A percentile compares a stretch with the other conserved stretches of the same genome.
phyloP scores from a whole-genome alignment of 23 tunicate species.

The Trididemnum nubilum region DNA sequence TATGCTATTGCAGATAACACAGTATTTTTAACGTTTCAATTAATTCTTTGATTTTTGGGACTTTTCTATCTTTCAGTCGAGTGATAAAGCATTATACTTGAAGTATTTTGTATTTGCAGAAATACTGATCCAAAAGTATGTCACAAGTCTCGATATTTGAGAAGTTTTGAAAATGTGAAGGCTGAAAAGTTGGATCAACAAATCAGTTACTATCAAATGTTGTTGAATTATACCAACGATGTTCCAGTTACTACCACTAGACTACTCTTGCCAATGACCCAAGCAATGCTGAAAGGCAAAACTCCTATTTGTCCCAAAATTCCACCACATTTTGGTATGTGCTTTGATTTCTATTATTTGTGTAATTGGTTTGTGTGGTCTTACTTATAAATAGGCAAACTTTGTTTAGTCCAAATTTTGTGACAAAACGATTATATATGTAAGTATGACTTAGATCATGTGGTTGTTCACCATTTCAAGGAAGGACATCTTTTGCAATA shows the following conservation, averaged over 20 bases:
- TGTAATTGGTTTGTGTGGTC: not conserved
- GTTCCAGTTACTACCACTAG: too few species aligned
- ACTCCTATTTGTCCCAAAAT: not conserved
- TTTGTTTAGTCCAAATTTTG: too few species aligned
- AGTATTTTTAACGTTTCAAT: too few species aligned
- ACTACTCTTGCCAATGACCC: not conserved
- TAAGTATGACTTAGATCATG: too few species aligned
- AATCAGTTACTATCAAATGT: not conserved
- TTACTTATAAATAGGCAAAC: too few species aligned
- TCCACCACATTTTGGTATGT: constrained; percentile 12
- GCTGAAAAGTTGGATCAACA: not conserved
- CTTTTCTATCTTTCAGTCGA: not conserved
- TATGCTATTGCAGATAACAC: too few species aligned
- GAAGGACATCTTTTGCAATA: too few species aligned
- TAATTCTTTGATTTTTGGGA: too few species aligned
- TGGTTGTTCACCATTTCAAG: too few species aligned
- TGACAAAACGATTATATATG: too few species aligned
- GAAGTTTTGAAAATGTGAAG: not conserved
- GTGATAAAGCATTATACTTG: not conserved
- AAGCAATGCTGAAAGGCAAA: not conserved
- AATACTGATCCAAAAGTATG: constrained; percentile 8
- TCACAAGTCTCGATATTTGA: not conserved
- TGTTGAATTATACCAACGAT: not conserved
- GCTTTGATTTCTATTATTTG: not conserved
- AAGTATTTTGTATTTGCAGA: not conserved